Percentiles rank a stretch among this genome's conserved stretches.
phyloP scores from a whole-genome alignment of 2,797 vertebrate genomes.

The Hipposideros larvatus region DNA sequence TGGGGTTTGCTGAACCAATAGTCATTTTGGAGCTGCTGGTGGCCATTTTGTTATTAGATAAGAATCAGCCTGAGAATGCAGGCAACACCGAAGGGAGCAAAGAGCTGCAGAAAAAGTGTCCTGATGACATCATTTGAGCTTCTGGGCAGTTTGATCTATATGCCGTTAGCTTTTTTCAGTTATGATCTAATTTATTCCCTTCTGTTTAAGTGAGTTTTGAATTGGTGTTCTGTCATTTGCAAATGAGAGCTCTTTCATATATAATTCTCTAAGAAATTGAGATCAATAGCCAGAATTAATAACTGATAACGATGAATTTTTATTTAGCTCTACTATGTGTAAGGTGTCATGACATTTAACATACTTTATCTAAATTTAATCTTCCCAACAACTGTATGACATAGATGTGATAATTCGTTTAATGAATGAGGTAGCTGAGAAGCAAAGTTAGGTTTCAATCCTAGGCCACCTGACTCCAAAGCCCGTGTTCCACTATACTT shows the following conservation, averaged over 20 bases:
- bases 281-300: neutral
- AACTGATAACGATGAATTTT: neutral
- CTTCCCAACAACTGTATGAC: neutral
- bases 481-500: neutral
- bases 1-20: neutral
- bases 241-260: neutral
- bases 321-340: neutral
- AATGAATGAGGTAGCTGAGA: neutral
- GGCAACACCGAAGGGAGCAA: neutral
- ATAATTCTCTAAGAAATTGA: neutral
- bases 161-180: neutral
- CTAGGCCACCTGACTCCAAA: neutral
- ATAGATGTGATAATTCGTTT: neutral
- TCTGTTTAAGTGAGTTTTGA: neutral
- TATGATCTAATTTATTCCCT: neutral
- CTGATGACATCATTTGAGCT: neutral
- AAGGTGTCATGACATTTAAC: neutral
- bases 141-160: neutral
- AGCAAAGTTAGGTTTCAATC: neutral
- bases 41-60: neutral
- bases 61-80: neutral
- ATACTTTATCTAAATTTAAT: neutral
- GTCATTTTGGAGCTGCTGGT: neutral
- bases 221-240: neutral
- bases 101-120: neutral